Base-by-base conservation (phyloP, 2,888 invertebrate genomes). In the Microctonus hyperodae region DNA sequence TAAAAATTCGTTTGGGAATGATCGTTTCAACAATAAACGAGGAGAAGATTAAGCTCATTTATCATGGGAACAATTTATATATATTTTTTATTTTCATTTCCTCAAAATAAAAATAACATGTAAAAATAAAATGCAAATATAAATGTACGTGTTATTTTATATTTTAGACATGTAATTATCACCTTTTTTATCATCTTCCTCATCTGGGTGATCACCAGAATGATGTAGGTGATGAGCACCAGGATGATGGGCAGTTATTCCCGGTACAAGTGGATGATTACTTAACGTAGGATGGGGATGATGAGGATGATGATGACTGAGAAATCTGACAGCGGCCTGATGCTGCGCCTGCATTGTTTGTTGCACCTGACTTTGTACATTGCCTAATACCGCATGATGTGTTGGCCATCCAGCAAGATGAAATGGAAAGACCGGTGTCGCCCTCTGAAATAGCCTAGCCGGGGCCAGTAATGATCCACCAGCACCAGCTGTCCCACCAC, bases 101-200 rank as follows among this genome's bases (percentile, higher is more conserved):
- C 22, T 9, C 4, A 7, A 3, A 7, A 22, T 50, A 50, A 22
- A 50, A 2, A 11, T 20, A 7, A 22, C 11, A n/a, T n/a, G n/a
- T n/a, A n/a, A 23, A 13, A 58, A 23, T 5, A 23, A 50, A 28
- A 37, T 23, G 2, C 23, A 53, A n/a, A 35, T 16, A 35, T 16
- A 7, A 10, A 1, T n/a, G 31, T 51, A 28, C 31, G 28, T 28
- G 7, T n/a, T n/a, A n/a, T n/a, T n/a, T n/a, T n/a, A n/a, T n/a
- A n/a, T 28, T 7, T 6, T 53, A 11, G 9, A 11, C 3, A 25
- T 53, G 37, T 25, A 11, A 55, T 58, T 40, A 74, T 74, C 74
- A 82, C 83, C 83, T 81, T 84, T 84, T 71, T 83, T 84, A 64
- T 83, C 82, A 69, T 84, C 83, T 33, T 84, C 83, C 50, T 84